Evolutionary conservation across 2,797 vertebrate genomes (phyloP).

Genomic region (Balearica regulorum): DNA sequence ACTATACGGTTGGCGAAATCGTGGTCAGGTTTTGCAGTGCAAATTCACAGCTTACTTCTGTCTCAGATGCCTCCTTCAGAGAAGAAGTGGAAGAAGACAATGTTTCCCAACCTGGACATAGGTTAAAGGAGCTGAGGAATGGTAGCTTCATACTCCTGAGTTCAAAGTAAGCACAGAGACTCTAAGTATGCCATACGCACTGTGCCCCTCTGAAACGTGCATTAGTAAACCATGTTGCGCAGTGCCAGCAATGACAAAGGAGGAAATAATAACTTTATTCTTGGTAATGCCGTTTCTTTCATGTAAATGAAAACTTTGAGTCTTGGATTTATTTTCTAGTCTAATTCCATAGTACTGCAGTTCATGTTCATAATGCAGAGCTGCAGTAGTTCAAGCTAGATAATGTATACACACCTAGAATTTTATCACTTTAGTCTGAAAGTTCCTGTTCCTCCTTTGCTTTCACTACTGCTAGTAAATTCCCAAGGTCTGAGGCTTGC

Average conservation of each 20-base stretch:
- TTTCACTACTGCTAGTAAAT: background rate
- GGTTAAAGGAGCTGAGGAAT: background rate
- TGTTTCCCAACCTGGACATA: background rate
- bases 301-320: background rate
- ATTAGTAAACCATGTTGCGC: background rate
- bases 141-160: background rate
- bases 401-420: background rate
- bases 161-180: background rate
- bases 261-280: background rate
- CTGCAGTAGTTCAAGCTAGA: background rate
- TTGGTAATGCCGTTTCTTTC: background rate
- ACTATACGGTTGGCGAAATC: background rate
- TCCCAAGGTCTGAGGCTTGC: background rate
- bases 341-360: background rate
- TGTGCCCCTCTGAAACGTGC: rapidly evolving
- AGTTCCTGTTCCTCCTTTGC: background rate
- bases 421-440: background rate
- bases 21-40: background rate
- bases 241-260: background rate
- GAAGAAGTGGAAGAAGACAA: background rate
- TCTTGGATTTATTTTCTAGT: background rate
- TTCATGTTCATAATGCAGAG: background rate
- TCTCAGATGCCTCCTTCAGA: background rate
- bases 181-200: background rate
- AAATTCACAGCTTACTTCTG: background rate